Evolutionary conservation across 2,888 invertebrate genomes (phyloP), one percentile per base, ranked within the genome.

Genomic region (Tupiocoris notatus): DNA sequence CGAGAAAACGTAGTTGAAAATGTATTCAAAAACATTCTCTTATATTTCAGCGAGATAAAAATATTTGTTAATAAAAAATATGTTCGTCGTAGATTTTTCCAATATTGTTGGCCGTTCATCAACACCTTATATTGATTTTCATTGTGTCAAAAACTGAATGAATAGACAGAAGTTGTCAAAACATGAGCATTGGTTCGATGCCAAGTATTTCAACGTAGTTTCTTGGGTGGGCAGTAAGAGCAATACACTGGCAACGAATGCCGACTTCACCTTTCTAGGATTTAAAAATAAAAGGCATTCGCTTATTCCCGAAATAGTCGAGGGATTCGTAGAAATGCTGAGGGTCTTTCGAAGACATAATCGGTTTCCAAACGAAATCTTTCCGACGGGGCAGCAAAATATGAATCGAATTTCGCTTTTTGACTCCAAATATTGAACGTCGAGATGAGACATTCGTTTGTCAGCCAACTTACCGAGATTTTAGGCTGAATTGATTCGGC

Each of bases 181-280:
- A 39, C 39, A 39, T 39, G 39, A 39, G 39, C 39, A 39, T 39
- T 39, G 39, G 39, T 39, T 7, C 12, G 39, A 12, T 39, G 39
- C 39, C 39, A 39, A 39, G 6, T 39, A 39, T 39, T 39, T 39
- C 39, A 39, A 39, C 39, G 39, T 39, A 39, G 39, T 39, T 39
- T 39, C 39, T 39, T 39, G 39, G 39, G 39, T 12, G 39, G 39
- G 39, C 39, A 39, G 39, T 3, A 39, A 12, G 39, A 39, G 39
- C 39, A 39, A 39, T 39, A 39, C 39, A 39, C 39, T 7, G 12
- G 39, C 39, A 39, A 39, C 39, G 39, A n/a, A 39, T 39, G 39
- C 67, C 66, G 54, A 57, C 67, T 67, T 67, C 67, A 67, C 67
- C 67, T 67, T 67, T 67, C 67, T 67, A 20, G 57, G 67, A 56